A percentile compares a stretch with the other conserved stretches of the same genome.
These are phyloP conservation scores for Sphaeramia orbicularis DNA, from an alignment of 2,797 vertebrate species.

Conservation along the genomic window DNA sequence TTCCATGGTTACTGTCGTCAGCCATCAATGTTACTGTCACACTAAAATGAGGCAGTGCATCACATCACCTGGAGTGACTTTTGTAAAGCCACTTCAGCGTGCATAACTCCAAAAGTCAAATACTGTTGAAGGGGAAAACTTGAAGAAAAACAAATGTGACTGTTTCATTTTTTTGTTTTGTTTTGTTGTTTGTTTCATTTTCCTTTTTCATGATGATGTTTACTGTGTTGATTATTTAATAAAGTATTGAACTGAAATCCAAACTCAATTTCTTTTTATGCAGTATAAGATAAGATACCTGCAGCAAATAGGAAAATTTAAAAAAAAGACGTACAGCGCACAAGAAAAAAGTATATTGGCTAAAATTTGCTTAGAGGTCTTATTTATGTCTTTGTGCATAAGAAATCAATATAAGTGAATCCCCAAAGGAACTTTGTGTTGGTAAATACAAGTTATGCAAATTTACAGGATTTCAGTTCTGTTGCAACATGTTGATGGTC, in stretches of 20 bases:
- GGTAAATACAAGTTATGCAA: no score
- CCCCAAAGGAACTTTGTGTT: no score
- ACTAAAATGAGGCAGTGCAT: constrained; percentile 33
- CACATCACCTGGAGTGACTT: constrained; percentile 59
- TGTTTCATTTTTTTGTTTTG: constrained; percentile 53
- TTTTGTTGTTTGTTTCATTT: constrained; percentile 47
- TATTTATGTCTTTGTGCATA: no score
- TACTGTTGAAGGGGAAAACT: constrained; percentile 67
- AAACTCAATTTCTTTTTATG: no score
- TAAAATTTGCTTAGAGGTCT: no score
- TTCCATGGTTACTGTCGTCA: constrained; percentile 49
- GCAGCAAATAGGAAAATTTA: no score
- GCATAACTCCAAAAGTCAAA: constrained; percentile 42
- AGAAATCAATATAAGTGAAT: no score
- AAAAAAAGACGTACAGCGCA: no score
- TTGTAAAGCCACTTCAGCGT: constrained; percentile 62
- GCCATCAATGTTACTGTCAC: constrained; percentile 31
- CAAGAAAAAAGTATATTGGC: no score
- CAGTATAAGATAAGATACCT: no score
- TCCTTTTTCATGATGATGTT: constrained; percentile 71
- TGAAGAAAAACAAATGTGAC: constrained; percentile 74
- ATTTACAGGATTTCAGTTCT: no score
- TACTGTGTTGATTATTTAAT: constrained; percentile 82
- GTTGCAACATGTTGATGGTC: no score
- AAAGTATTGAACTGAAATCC: constrained; percentile 76